Conservation (phyloP, 2,113 vertebrate species). For the Chroicocephalus ridibundus region DNA sequence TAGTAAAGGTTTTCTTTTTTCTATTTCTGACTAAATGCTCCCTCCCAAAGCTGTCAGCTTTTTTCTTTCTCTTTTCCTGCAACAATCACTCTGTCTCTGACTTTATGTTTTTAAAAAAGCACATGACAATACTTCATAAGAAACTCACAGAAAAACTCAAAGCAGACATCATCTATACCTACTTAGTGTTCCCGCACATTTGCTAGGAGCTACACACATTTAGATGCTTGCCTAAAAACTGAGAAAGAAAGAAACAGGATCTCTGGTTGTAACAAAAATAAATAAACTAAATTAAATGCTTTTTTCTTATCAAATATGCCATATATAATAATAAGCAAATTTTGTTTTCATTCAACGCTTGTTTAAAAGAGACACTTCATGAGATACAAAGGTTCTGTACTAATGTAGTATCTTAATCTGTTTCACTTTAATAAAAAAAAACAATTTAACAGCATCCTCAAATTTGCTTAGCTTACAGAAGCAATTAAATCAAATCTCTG, state of each 20-base stretch:
- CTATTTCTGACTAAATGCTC: not conserved
- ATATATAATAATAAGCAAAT: not conserved
- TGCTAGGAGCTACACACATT: not conserved
- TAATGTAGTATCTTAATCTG: not conserved
- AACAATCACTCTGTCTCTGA: not conserved
- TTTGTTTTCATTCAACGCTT: not conserved
- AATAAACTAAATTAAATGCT: not conserved
- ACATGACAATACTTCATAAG: not conserved
- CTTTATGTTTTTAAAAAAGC: not conserved
- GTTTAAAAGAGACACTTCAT: not conserved
- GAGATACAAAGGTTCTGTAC: not conserved
- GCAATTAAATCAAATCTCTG: not conserved
- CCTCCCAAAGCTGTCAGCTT: not conserved
- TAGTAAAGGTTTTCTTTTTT: not conserved
- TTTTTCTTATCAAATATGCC: not conserved
- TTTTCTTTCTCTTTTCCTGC: not conserved
- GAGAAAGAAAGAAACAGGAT: not conserved
- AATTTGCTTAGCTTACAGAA: not conserved
- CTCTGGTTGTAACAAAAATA: not conserved
- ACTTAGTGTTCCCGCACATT: not conserved
- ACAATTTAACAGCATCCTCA: not conserved
- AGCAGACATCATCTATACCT: not conserved
- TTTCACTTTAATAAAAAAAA: not conserved
- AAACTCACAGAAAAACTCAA: not conserved
- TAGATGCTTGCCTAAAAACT: not conserved